A percentile compares a stretch with the other conserved stretches of the same genome.
Conservation (phyloP, 2,797 vertebrate genomes). For the Calcarius lapponicus region DNA sequence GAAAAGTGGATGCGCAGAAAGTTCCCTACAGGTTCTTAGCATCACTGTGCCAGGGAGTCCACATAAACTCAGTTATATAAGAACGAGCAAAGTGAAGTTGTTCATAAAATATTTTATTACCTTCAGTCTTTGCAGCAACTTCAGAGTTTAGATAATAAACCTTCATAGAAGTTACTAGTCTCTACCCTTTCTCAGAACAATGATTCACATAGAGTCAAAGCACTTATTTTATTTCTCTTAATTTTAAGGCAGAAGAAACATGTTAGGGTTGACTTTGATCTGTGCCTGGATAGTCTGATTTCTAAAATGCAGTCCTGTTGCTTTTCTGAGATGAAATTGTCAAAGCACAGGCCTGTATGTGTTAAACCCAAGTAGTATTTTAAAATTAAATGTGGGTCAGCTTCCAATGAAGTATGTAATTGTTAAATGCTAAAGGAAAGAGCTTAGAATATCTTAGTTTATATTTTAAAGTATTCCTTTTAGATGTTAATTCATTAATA, state of each 20-base stretch:
- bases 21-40: conserved; percentile 57
- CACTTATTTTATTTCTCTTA: conserved; percentile 33
- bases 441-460: conserved; percentile 54
- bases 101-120: conserved; percentile 75
- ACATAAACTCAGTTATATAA: conserved; percentile 67
- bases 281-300: neutral
- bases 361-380: neutral
- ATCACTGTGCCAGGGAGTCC: conserved; percentile 46
- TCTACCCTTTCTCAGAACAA: conserved; percentile 60
- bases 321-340: neutral
- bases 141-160: conserved; percentile 72
- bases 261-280: neutral
- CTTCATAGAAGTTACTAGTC: conserved; percentile 53
- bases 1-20: conserved; percentile 34
- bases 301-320: neutral
- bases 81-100: conserved; percentile 60
- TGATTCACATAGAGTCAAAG: conserved; percentile 45
- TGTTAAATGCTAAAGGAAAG: conserved; percentile 45
- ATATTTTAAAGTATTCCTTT: conserved; percentile 50
- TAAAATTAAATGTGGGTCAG: conserved; percentile 42
- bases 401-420: conserved; percentile 22
- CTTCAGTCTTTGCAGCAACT: conserved; percentile 62
- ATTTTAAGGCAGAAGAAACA: conserved; percentile 33
- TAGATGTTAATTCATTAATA: conserved; percentile 66
- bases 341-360: neutral